A percentile compares a stretch with the other conserved stretches of the same genome.
These are phyloP conservation scores for Clarias gariepinus DNA, from an alignment of 2,113 vertebrate species.

Conservation along the genomic window DNA sequence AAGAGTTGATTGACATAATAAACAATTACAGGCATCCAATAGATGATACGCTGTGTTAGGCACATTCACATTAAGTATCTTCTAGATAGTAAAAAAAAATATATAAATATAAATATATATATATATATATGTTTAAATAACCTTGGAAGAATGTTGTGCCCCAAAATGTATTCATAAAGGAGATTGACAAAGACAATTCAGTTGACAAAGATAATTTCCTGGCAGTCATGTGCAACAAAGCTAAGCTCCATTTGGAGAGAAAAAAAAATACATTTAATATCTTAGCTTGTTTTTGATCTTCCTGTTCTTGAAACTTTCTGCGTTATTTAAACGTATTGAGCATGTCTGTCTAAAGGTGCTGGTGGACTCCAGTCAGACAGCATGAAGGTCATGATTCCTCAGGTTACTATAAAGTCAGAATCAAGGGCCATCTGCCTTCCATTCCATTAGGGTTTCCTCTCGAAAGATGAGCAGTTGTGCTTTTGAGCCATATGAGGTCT, in stretches of 20 bases:
- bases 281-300: constrained; percentile 51
- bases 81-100: neutral
- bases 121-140: constrained; percentile 1
- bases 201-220: constrained; percentile 57
- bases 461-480: constrained; percentile 43
- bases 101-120: too few relatives aligned
- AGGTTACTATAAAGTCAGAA: constrained; percentile 46
- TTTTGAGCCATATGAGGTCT: constrained; percentile 39
- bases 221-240: constrained; percentile 64
- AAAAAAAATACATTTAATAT: constrained; percentile 59
- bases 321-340: constrained; percentile 38
- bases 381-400: constrained; percentile 49
- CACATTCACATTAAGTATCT: neutral
- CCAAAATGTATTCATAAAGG: constrained; percentile 53
- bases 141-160: neutral
- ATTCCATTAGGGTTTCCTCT: constrained; percentile 46
- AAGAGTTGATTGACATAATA: neutral
- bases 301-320: constrained; percentile 17
- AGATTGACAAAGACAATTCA: constrained; percentile 58
- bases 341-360: constrained; percentile 38
- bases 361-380: constrained; percentile 11
- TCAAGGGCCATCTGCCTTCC: constrained; percentile 56
- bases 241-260: constrained; percentile 61
- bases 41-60: neutral
- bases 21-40: neutral